Percentiles rank a stretch among this genome's conserved stretches.
Conservation (phyloP, 2,888 invertebrate genomes). For the Hyles lineata region DNA sequence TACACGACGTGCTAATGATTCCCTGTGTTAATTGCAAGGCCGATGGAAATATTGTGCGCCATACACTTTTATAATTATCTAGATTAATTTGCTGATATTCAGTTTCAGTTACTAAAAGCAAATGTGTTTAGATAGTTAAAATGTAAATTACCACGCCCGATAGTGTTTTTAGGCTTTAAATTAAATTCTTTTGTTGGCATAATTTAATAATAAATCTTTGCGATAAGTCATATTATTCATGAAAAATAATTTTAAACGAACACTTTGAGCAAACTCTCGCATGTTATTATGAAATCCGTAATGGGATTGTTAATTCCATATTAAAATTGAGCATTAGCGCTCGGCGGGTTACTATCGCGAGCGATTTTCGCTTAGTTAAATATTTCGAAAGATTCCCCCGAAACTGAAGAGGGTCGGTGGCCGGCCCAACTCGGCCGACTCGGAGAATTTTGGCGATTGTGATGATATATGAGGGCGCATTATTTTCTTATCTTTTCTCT, state of each 20-base stretch:
- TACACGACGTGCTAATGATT: conserved; percentile 33
- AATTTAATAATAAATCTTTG: neutral
- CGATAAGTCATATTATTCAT: neutral
- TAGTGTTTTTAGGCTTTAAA: too few relatives aligned
- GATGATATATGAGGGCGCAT: conserved; percentile 83
- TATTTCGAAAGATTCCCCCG: conserved; percentile 71
- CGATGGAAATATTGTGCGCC: neutral
- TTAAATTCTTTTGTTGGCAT: too few relatives aligned
- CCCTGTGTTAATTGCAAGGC: conserved; percentile 33
- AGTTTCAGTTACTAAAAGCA: too few relatives aligned
- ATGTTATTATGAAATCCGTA: conserved; percentile 38
- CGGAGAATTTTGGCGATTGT: conserved; percentile 80
- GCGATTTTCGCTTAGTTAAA: conserved; percentile 66
- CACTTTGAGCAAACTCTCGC: neutral
- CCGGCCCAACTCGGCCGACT: conserved; percentile 66
- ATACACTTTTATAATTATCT: neutral
- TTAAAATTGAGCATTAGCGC: conserved; percentile 50
- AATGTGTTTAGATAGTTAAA: too few relatives aligned
- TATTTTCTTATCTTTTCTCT: conserved; percentile 84
- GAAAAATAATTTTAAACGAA: neutral
- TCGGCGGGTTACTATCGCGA: conserved; percentile 50
- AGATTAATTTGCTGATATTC: too few relatives aligned
- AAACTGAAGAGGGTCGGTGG: conserved; percentile 77
- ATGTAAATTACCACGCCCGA: too few relatives aligned
- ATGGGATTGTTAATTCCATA: conserved; percentile 46